Base-by-base conservation (phyloP, 2,888 invertebrate species). In the Tetranychus piercei region DNA sequence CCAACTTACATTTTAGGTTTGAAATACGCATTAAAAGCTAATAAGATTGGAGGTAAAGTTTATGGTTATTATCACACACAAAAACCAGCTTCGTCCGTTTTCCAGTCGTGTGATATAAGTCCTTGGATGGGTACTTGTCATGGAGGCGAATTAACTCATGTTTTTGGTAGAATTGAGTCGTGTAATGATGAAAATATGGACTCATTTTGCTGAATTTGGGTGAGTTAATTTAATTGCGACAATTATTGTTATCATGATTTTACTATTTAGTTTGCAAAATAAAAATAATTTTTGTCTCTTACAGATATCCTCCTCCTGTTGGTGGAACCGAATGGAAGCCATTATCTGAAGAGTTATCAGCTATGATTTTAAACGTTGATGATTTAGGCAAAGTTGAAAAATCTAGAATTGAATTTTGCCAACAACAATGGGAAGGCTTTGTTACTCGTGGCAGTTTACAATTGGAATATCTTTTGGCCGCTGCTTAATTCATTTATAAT, bases 71-170 rank as follows among this genome's bases (percentile, higher is more conserved):
- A 66, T 20, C 71, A 71, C 70, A 74, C 69, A 65, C 74, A 74
- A 45, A 66, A 71, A 18, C 71, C 74, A 23, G 70, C 44, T 44
- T 67, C 67, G 6, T 18, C 67, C 8, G 6, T 67, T 8, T 67
- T 67, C n/a, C 44, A 43, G 8, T 1, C 4, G 2, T 67, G 67
- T 67, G 67, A 67, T 67, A 1, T n/a, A 6, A 67, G 67, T 18
- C 6, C 75, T 64, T 77, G 77, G 77, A 71, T 75, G 74, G 76
- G 77, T 4, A 55, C 75, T 2, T 76, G 76, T 73, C 77, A 77
- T 66, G 65, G 71, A 7, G 77, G 67, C 66, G 77, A 77, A 71
- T 23, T 76, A 6, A 74, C 65, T 20, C 55, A 71, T 7, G 43
- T 76, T n/a, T 76, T 76, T 71, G 76, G 76, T 11, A 23, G 45